Conservation (phyloP, 2,888 invertebrate species). For the Quadroppia sp. region DNA sequence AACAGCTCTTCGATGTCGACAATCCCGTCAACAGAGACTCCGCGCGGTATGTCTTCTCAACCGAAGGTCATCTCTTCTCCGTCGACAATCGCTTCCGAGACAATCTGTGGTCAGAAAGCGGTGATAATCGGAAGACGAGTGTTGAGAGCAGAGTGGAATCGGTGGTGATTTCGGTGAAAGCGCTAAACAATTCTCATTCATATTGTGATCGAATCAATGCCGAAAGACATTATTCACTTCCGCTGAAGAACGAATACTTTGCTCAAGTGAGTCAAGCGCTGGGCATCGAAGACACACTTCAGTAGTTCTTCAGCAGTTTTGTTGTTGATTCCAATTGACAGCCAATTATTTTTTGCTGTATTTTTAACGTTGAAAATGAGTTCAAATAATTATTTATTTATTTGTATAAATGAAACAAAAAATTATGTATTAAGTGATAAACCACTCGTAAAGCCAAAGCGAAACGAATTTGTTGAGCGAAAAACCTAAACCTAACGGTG, state of each 20-base stretch:
- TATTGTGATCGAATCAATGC: conserved; percentile 48
- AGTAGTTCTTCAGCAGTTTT: neutral
- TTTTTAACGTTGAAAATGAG: too few relatives aligned
- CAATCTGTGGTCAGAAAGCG: conserved; percentile 45
- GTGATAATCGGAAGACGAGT: too few relatives aligned
- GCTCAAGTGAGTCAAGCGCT: conserved; percentile 49
- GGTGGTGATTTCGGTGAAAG: neutral
- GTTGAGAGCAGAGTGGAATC: conserved; percentile 1
- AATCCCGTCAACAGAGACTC: conserved; percentile 60
- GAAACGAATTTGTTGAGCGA: neutral
- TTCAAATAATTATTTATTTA: too few relatives aligned
- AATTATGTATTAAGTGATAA: too few relatives aligned
- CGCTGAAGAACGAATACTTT: conserved; percentile 49
- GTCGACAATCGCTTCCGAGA: conserved; percentile 50
- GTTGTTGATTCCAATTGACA: neutral
- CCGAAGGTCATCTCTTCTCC: conserved; percentile 62
- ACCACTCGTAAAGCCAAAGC: neutral
- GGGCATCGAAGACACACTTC: conserved; percentile 45
- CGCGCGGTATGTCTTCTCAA: conserved; percentile 59
- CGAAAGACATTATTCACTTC: conserved; percentile 49
- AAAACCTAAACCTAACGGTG: neutral
- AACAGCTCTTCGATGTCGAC: conserved; percentile 61
- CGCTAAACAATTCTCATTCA: conserved; percentile 31
- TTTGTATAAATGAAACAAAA: too few relatives aligned
- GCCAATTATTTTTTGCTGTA: neutral